phyloP scores from a whole-genome alignment of 2,888 invertebrate species.

The Agelastica alni region DNA sequence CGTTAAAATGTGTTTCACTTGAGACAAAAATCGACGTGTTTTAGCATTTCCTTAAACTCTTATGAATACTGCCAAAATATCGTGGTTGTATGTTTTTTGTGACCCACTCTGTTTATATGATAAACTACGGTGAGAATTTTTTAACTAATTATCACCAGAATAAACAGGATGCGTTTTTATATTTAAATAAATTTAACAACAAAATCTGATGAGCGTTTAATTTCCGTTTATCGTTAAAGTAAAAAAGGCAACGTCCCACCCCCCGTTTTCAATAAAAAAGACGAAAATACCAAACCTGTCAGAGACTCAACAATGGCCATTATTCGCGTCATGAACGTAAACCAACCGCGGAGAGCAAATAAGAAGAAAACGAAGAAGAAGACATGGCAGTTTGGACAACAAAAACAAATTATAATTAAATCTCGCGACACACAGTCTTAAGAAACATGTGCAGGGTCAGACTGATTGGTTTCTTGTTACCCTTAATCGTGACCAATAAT shows the following conservation, averaged over 20 bases:
- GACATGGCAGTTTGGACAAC: slow-evolving; percentile 35
- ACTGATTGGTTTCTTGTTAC: no score
- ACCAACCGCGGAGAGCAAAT: slow-evolving; percentile 24
- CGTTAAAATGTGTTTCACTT: no score
- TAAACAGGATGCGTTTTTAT: not conserved
- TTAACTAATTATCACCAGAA: no score
- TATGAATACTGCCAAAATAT: no score
- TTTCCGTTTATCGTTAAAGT: slow-evolving; percentile 7
- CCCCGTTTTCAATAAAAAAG: slow-evolving; percentile 4
- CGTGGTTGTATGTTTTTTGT: no score
- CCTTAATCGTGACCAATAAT: no score
- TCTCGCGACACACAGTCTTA: slow-evolving; percentile 26
- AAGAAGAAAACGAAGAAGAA: slow-evolving; percentile 37
- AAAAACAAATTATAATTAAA: slow-evolving; percentile 50
- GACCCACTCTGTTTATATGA: no score
- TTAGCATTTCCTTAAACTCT: no score
- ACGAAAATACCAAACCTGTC: slow-evolving; percentile 1
- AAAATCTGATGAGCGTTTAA: slow-evolving; percentile 15
- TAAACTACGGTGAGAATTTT: no score
- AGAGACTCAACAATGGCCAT: slow-evolving; percentile 16
- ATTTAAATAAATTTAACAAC: slow-evolving; percentile 2
- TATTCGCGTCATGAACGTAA: slow-evolving; percentile 21
- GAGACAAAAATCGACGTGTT: no score
- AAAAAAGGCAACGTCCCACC: slow-evolving; percentile 6
- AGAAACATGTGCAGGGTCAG: not conserved